Evolutionary conservation across 1,140 invertebrate genomes (phyloP).

Genomic region (Lerema accius): DNA sequence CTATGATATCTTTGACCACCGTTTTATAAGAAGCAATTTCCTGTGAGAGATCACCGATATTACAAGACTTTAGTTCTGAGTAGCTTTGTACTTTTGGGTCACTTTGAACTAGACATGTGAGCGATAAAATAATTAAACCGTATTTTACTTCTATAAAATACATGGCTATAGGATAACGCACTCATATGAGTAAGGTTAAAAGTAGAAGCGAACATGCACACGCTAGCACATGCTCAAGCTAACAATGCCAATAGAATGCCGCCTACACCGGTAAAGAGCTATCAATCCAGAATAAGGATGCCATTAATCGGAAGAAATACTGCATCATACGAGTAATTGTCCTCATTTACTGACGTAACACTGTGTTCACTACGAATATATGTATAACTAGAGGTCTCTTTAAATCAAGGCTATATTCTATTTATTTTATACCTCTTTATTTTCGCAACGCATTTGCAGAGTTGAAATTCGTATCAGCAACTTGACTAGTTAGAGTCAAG

Average conservation of each 20-base stretch:
- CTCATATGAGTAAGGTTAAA: neutral
- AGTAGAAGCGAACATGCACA: neutral
- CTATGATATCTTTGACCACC: constrained; percentile 84
- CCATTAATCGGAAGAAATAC: no score
- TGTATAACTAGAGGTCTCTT: no score
- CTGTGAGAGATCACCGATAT: constrained; percentile 66
- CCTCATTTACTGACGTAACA: no score
- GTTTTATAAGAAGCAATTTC: constrained; percentile 85
- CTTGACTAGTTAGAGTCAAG: no score
- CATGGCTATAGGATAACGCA: neutral
- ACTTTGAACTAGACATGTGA: constrained; percentile 19
- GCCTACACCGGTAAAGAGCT: no score
- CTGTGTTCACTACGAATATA: no score
- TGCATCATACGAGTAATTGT: no score
- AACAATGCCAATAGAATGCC: constrained; percentile 3
- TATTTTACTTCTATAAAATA: constrained; percentile 6
- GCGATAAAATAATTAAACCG: neutral
- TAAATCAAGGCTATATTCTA: no score
- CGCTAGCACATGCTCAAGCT: neutral
- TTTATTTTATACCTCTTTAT: no score
- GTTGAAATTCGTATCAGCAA: no score
- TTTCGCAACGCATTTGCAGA: no score
- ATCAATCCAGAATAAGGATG: no score
- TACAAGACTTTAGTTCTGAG: constrained; percentile 58
- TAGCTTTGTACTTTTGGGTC: constrained; percentile 35